Evolutionary conservation across 2,797 vertebrate genomes (phyloP).

Genomic region (Alosa sapidissima): DNA sequence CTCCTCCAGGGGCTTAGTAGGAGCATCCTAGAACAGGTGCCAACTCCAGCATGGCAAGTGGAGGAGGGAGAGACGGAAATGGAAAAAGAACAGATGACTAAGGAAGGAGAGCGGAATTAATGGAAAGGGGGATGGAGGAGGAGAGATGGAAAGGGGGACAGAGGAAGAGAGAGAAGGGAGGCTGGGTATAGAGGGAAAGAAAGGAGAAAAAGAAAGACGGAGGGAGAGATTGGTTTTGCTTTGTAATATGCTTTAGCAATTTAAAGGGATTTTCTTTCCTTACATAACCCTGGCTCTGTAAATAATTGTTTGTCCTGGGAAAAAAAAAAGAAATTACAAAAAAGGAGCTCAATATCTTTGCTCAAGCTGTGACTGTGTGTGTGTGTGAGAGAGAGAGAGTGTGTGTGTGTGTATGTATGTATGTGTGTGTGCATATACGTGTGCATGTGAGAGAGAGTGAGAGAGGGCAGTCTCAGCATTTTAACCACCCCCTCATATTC

Average conservation of each 20-base stretch:
- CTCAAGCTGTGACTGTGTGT: not conserved
- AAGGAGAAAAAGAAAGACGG: not conserved
- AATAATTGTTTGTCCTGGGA: not conserved
- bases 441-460: too few relatives aligned
- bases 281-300: not conserved
- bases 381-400: not conserved
- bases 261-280: not conserved
- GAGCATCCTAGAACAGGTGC: slow-evolving; percentile 15
- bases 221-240: not conserved
- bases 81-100: slow-evolving; percentile 10
- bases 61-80: slow-evolving; percentile 10
- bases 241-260: not conserved
- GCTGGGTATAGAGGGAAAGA: not conserved
- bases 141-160: not conserved
- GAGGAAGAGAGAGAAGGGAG: not conserved
- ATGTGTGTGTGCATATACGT: too few relatives aligned
- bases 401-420: not conserved
- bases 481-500: not conserved
- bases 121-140: not conserved
- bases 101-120: not conserved
- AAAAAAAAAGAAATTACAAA: not conserved
- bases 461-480: too few relatives aligned
- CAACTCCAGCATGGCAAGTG: not conserved
- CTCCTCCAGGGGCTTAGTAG: not conserved
- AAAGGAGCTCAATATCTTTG: not conserved